Evolutionary conservation across 2,113 vertebrate genomes (phyloP).

Genomic region (Eira barbara): DNA sequence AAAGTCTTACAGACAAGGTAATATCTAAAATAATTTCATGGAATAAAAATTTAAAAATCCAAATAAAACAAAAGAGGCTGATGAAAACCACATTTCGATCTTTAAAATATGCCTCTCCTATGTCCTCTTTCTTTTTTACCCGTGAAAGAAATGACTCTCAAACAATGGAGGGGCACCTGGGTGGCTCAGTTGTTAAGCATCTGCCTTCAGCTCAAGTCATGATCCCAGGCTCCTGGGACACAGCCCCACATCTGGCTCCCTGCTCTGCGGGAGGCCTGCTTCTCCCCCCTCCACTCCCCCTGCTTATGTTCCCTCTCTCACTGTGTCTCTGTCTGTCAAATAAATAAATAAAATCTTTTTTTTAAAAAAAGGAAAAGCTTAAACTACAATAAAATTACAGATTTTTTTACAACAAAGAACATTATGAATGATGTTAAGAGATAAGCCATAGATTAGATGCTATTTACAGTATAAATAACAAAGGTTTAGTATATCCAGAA

Average conservation of each 20-base stretch:
- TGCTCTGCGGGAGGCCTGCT: no score
- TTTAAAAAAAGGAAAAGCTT: not conserved
- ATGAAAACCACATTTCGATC: not conserved
- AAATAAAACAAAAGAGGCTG: not conserved
- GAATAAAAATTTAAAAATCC: not conserved
- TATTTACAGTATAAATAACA: not conserved
- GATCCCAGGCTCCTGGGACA: no score
- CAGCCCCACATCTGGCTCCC: no score
- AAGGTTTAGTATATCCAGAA: not conserved
- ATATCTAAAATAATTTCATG: not conserved
- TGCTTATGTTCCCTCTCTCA: no score
- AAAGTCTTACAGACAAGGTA: not conserved
- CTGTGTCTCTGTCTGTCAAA: no score
- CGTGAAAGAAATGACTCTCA: not conserved
- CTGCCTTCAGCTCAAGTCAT: no score
- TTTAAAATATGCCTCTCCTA: not conserved
- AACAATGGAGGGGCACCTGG: not conserved
- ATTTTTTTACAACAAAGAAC: constrained; percentile 2
- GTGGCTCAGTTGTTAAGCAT: no score
- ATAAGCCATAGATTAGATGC: not conserved
- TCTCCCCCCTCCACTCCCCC: no score
- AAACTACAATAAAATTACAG: not conserved
- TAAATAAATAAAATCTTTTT: no score
- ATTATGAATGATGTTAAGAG: not conserved
- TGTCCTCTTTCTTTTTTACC: not conserved